These are phyloP conservation scores for Mystacides longicornis DNA, from an alignment of 2,888 invertebrate genomes.

Conservation along the genomic window DNA sequence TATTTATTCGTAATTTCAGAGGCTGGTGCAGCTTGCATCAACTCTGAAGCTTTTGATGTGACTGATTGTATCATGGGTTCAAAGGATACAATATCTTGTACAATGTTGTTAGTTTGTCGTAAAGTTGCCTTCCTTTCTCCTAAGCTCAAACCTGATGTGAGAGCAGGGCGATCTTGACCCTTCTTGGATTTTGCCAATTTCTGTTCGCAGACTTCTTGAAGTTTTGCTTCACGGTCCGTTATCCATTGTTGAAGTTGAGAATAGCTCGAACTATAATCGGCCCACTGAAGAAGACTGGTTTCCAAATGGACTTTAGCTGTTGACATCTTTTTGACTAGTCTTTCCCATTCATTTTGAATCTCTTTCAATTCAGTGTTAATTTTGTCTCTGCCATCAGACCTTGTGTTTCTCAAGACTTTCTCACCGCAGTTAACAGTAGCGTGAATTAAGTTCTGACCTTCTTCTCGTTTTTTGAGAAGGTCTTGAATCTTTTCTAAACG, in stretches of 20 bases:
- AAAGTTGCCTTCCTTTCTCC: slow-evolving; percentile 85
- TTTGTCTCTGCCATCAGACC: slow-evolving; percentile 81
- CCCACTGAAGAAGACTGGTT: slow-evolving; percentile 88
- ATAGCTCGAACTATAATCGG: slow-evolving; percentile 90
- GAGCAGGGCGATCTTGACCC: slow-evolving; percentile 55
- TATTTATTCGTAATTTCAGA: slow-evolving; percentile 89
- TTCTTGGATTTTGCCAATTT: slow-evolving; percentile 74
- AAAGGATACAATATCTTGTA: slow-evolving; percentile 93
- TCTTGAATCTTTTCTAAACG: slow-evolving; percentile 75
- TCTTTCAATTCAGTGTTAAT: slow-evolving; percentile 84
- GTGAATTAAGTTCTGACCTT: slow-evolving; percentile 81
- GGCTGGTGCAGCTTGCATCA: slow-evolving; percentile 85
- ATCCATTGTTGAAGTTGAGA: slow-evolving; percentile 92
- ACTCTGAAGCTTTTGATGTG: slow-evolving; percentile 85
- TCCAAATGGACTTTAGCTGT: slow-evolving; percentile 87
- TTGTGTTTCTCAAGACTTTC: slow-evolving; percentile 78
- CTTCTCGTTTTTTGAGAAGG: slow-evolving; percentile 71
- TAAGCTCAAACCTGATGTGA: slow-evolving; percentile 68
- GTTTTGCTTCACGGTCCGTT: slow-evolving; percentile 83
- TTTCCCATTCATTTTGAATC: slow-evolving; percentile 87
- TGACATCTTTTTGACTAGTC: slow-evolving; percentile 83
- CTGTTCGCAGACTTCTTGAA: slow-evolving; percentile 83
- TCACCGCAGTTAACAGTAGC: slow-evolving; percentile 84
- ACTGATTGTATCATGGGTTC: slow-evolving; percentile 97
- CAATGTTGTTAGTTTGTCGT: slow-evolving; percentile 86